phyloP scores from a whole-genome alignment of 37 sponge, comb jelly and placozoan genomes.

The Crambe crambe region DNA sequence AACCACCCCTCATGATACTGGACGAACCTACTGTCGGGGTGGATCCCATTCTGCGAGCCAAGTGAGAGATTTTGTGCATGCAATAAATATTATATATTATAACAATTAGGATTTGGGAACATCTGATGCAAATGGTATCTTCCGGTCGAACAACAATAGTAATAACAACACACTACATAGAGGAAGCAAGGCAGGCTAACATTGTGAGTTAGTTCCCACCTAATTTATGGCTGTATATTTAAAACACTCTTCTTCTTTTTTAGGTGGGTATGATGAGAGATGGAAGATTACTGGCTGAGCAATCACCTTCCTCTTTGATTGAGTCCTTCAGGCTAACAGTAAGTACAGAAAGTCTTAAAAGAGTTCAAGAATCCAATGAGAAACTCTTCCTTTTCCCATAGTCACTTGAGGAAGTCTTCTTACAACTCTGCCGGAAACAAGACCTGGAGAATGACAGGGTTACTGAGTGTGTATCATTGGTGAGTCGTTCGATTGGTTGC shows the following conservation, averaged over 20 bases:
- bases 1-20: constrained; percentile 78
- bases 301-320: constrained; percentile 59
- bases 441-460: constrained; percentile 2
- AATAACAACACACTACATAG: constrained; percentile 92
- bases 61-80: constrained; percentile 12
- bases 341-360: neutral
- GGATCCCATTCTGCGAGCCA: constrained; percentile 80
- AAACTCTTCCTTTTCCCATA: constrained; percentile 13
- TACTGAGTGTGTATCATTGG: no score
- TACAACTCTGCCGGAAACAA: constrained; percentile 59
- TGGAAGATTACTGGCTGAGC: constrained; percentile 77
- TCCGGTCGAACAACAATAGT: constrained; percentile 59
- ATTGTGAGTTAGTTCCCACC: constrained; percentile 43
- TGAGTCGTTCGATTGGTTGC: no score
- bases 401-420: constrained; percentile 87
- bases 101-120: neutral
- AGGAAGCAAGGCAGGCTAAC: constrained; percentile 85
- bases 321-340: constrained; percentile 37
- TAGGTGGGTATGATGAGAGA: constrained; percentile 89
- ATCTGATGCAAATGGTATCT: neutral
- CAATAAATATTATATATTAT: neutral
- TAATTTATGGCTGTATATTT: no score
- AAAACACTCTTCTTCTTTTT: no score
- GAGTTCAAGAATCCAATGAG: no score
- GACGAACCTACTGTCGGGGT: constrained; percentile 92